Evolutionary conservation across 2,113 vertebrate species (phyloP), one percentile per base, ranked within the genome.

Genomic region (Halichoeres trimaculatus): DNA sequence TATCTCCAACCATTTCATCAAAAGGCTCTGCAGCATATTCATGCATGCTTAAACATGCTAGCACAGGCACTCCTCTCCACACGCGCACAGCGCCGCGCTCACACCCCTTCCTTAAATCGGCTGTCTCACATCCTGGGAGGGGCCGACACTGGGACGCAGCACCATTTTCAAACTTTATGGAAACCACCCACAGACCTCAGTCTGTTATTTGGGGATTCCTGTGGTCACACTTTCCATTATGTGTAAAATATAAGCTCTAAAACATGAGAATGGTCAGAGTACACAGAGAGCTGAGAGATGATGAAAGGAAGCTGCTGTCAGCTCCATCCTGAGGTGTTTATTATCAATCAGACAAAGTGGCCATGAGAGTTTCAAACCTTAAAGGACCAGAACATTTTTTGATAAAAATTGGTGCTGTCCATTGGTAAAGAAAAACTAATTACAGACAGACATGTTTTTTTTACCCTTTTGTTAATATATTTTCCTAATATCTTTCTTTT

Each of bases 171-270:
- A 81, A 84, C 78, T 90, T 90, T 81, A 90, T 87, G 85, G 82
- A 90, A 90, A 81, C 90, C 91, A 89, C 89, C 88, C 86, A 82
- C 80, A 85, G 80, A 76, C 79, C 65, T 22, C 50, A 76, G 70
- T 66, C 81, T 81, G 80, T 88, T 81, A 91, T 90, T 91, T 88
- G 64, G 85, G 81, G 84, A 91, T 91, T 91, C 80, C 77, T 85
- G 78, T 65, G 86, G 88, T 72, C 54, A 61, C 64, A 71, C 66
- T 85, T 89, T 78, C 83, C 81, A 81, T 86, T 91, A 80, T 81
- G 76, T 88, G 63, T 80, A 86, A 89, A 92, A 85, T 65, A 76
- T 74, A 78, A 43, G 53, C 69, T 52, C 52, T 84, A 52, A 87
- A 87, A 89, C 67, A 63, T 34, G 55, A 57, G 47, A 56, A 51